Percentiles rank a stretch among this genome's conserved stretches.
phyloP scores from a whole-genome alignment of 2,113 vertebrate species.

The Rhombomys opimus region DNA sequence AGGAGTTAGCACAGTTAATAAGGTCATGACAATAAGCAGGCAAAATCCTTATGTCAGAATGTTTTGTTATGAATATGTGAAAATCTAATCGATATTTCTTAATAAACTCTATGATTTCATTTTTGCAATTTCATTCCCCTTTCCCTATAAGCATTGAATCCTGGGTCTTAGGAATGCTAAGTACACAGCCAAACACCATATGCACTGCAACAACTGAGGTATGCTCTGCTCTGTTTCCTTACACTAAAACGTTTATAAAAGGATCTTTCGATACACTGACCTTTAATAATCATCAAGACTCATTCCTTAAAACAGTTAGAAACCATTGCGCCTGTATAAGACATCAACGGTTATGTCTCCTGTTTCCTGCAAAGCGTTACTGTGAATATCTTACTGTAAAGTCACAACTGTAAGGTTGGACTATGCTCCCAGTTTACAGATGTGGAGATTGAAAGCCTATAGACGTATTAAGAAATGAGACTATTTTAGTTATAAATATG shows the following conservation, averaged over 20 bases:
- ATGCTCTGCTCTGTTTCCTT: not conserved
- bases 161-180: not conserved
- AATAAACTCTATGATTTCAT: not conserved
- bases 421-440: not conserved
- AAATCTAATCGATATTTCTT: not conserved
- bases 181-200: not conserved
- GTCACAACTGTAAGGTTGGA: not conserved
- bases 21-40: too few species aligned
- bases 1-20: not conserved
- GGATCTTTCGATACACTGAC: not conserved
- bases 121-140: not conserved
- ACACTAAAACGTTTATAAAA: not conserved
- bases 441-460: not conserved
- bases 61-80: not conserved
- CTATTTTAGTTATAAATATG: not conserved
- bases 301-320: not conserved
- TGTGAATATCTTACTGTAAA: not conserved
- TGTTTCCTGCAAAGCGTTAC: not conserved
- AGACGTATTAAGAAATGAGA: not conserved
- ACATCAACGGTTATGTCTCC: not conserved
- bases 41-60: not conserved
- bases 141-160: not conserved
- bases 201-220: not conserved
- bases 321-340: not conserved
- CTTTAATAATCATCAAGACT: not conserved